These are phyloP conservation scores for Poeciliopsis infans DNA, from an alignment of 2,797 vertebrate species.

Conservation along the genomic window DNA sequence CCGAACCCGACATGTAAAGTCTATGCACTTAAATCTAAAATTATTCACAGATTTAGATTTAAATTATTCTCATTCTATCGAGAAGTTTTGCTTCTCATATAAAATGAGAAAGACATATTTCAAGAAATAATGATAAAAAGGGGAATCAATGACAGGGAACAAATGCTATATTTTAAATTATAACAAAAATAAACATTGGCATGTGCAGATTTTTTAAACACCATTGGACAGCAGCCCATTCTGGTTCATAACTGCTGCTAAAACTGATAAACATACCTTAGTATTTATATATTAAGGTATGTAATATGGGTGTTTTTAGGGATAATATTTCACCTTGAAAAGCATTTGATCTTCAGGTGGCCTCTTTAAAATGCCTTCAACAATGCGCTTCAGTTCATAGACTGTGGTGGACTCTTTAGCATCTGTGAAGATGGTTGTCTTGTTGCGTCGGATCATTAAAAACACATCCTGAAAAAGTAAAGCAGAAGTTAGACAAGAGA, in stretches of 20 bases:
- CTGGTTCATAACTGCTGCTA: background rate
- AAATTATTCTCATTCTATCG: background rate
- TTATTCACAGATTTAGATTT: background rate
- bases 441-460: conserved; percentile 83
- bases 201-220: background rate
- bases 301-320: background rate
- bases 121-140: background rate
- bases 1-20: background rate
- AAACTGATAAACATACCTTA: background rate
- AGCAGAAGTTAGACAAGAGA: background rate
- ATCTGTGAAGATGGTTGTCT: conserved; percentile 90
- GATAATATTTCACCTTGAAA: conserved; percentile 83
- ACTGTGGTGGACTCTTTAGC: conserved; percentile 93
- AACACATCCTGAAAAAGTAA: conserved; percentile 78
- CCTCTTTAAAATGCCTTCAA: conserved; percentile 85
- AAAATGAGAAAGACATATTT: background rate
- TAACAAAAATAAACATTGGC: background rate
- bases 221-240: background rate
- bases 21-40: background rate
- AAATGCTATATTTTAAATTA: background rate
- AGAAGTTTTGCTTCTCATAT: background rate
- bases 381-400: conserved; percentile 91
- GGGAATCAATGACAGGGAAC: background rate
- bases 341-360: conserved; percentile 88
- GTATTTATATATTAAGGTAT: no score